phyloP scores from a whole-genome alignment of 1,140 invertebrate genomes.

The Agrilus planipennis region DNA sequence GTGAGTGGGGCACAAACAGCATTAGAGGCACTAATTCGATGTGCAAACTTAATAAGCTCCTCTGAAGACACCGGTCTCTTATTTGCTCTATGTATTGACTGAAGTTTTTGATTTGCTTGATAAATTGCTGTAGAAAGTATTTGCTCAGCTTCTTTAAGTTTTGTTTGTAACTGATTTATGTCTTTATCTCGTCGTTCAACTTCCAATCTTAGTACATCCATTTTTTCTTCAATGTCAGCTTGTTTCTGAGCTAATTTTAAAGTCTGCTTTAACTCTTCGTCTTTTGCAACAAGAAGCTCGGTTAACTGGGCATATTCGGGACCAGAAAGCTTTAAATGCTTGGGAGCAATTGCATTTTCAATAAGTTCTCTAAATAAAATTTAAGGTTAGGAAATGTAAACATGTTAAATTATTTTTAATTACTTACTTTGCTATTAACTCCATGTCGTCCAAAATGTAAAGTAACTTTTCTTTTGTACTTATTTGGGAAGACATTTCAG shows the following conservation, averaged over 20 bases:
- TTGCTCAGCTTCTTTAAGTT: constrained; percentile 91
- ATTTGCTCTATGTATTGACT: constrained; percentile 74
- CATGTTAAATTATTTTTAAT: constrained; percentile 7
- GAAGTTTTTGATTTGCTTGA: constrained; percentile 92
- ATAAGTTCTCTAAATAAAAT: constrained; percentile 71
- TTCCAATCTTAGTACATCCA: constrained; percentile 77
- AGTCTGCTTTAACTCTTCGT: constrained; percentile 78
- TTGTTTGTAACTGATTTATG: constrained; percentile 82
- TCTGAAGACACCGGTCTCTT: constrained; percentile 75
- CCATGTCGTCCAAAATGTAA: constrained; percentile 77
- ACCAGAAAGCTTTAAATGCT: constrained; percentile 68
- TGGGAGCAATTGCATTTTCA: constrained; percentile 80
- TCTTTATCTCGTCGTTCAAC: constrained; percentile 88
- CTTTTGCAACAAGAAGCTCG: constrained; percentile 77
- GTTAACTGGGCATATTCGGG: constrained; percentile 74
- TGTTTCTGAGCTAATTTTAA: constrained; percentile 81
- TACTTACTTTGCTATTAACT: constrained; percentile 79
- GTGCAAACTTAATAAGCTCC: constrained; percentile 84
- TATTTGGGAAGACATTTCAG: constrained; percentile 39
- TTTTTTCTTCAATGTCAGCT: constrained; percentile 84
- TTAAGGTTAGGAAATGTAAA: constrained; percentile 3
- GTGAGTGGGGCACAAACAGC: constrained; percentile 92
- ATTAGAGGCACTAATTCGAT: constrained; percentile 92
- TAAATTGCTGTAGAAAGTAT: constrained; percentile 90
- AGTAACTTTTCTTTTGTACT: constrained; percentile 78